These are phyloP conservation scores for Rhinogobio ventralis DNA, from an alignment of 2,797 vertebrate species.

Conservation along the genomic window DNA sequence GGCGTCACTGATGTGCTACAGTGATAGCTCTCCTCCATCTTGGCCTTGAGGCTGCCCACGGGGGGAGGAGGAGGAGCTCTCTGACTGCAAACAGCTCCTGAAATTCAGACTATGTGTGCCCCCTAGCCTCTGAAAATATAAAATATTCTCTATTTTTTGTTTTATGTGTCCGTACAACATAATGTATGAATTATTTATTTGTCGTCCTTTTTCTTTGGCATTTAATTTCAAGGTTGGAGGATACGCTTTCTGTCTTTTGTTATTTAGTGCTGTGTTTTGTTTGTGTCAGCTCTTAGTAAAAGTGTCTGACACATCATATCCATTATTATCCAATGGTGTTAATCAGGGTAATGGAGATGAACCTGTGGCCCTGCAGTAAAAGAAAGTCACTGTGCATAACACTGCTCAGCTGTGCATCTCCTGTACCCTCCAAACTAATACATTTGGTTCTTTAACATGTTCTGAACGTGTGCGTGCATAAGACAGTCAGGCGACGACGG, in stretches of 20 bases:
- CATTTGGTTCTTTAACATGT: constrained; percentile 2
- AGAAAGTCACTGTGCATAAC: constrained; percentile 27
- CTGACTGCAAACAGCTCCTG: constrained; percentile 14
- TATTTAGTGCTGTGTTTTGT: constrained; percentile 61
- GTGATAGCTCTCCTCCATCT: constrained; percentile 60
- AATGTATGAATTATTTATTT: constrained; percentile 55
- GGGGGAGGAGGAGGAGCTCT: constrained; percentile 21
- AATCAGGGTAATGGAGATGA: constrained; percentile 40
- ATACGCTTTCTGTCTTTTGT: constrained; percentile 65
- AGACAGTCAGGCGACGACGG: neutral
- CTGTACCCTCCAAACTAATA: constrained; percentile 19
- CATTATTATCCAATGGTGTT: constrained; percentile 41
- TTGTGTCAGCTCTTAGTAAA: constrained; percentile 29
- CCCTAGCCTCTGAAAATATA: constrained; percentile 31
- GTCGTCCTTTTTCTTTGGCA: constrained; percentile 60
- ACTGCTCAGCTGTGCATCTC: neutral
- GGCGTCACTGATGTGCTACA: constrained; percentile 67
- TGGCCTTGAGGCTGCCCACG: constrained; percentile 62
- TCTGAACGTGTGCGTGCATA: neutral
- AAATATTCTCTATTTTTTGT: neutral
- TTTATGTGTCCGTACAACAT: neutral
- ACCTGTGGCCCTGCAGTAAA: constrained; percentile 28
- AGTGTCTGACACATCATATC: constrained; percentile 42
- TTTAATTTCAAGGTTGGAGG: constrained; percentile 38
- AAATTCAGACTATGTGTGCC: constrained; percentile 55